Base-by-base conservation (phyloP, 2,113 vertebrate species). In the Nothoprocta perdicaria region DNA sequence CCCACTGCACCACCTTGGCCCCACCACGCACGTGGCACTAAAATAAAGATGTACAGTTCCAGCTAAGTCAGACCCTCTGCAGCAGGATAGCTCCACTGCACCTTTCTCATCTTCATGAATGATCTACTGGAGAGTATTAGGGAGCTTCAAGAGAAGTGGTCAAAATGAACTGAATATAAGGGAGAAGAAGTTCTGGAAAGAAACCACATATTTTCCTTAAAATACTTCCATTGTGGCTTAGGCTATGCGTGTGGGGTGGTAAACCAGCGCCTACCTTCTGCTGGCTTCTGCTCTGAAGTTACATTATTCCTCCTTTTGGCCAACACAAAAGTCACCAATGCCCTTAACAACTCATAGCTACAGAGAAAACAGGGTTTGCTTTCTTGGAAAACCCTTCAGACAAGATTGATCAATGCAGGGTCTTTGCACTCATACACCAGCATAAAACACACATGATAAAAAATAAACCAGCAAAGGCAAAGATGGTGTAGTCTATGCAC, bases 371-470 rank as follows among this genome's bases (percentile, higher is more conserved):
- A 7, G 66, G 90, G 77, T 76, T 88, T 26, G 40, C 69, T 73
- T 48, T 69, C 80, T 35, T 61, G 67, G 86, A 82, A 90, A 95
- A 86, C 38, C 71, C 78, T 94, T 82, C 81, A 84, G 74, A 15
- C 9, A 84, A 57, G 81, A 87, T 58, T 48, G 29, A 29, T 65
- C 58, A 53, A 2, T 9, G 12, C 31, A 92, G 86, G 46, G 89
- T 26, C 48, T 52, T 19, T 33, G 38, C 10, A 12, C 22, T 24
- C 33, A 5, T 29, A 31, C 15, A 31, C 15, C 79, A 58, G 35
- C 72, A 69, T 33, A 75, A 87, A 93, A 94, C 11, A 61, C 26
- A 72, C 14, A 35, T 2, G 29, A 38, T 50, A 45, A 82, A 71
- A 89, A 90, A 84, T n/a, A 83, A 71, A 72, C 16, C 60, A 85